Conservation (phyloP, 2,113 vertebrate genomes). For the Ptychochromis oligacanthus region DNA sequence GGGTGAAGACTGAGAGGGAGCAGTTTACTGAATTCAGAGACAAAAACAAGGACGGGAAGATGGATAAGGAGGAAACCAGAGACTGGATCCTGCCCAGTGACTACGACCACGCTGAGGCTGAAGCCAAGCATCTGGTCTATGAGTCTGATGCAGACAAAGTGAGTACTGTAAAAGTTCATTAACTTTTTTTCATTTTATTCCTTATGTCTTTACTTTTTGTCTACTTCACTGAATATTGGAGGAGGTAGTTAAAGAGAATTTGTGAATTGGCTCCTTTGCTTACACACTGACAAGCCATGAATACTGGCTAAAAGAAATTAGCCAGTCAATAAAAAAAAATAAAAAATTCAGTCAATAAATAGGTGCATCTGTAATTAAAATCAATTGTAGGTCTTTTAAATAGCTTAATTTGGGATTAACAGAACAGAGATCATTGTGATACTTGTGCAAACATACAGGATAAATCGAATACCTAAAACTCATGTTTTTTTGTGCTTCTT, state of each 20-base stretch:
- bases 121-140: conserved; percentile 94
- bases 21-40: conserved; percentile 96
- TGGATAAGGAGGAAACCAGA: conserved; percentile 96
- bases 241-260: background rate
- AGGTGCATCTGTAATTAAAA: background rate
- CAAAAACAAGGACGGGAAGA: conserved; percentile 94
- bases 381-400: background rate
- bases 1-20: conserved; percentile 94
- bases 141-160: conserved; percentile 95
- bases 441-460: background rate
- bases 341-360: background rate
- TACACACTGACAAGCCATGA: no score
- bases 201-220: background rate
- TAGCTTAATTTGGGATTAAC: background rate
- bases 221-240: background rate
- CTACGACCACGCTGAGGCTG: conserved; percentile 96
- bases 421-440: no score
- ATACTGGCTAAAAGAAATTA: no score
- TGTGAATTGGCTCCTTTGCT: no score
- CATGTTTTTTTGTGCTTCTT: background rate
- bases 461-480: background rate
- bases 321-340: background rate
- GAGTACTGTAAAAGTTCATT: conserved; percentile 12
- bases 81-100: conserved; percentile 97
- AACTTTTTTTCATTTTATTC: background rate